These are phyloP conservation scores for Pherbina coryleti DNA, from an alignment of 2,888 invertebrate genomes.

Conservation along the genomic window DNA sequence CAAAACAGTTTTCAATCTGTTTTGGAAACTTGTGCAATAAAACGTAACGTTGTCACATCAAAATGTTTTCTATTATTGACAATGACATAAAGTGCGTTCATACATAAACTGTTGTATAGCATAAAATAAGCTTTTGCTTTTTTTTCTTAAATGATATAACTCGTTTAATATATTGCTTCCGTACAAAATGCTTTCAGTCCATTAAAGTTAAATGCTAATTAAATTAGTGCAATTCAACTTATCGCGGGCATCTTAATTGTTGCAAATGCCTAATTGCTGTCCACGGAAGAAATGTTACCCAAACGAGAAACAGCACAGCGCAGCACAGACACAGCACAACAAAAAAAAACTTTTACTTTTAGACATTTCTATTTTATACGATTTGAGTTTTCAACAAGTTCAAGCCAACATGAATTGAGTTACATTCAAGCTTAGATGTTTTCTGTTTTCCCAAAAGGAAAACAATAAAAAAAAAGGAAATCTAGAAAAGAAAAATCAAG, in stretches of 20 bases:
- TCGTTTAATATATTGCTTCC: neutral
- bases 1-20: no score
- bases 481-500: slow-evolving; percentile 13
- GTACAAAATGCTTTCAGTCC: neutral
- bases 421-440: neutral
- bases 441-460: slow-evolving; percentile 11
- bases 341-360: slow-evolving; percentile 60
- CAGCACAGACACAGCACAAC: slow-evolving; percentile 40
- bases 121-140: no score
- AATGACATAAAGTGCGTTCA: neutral
- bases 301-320: neutral
- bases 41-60: no score
- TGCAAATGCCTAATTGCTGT: slow-evolving; percentile 29
- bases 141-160: neutral
- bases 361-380: slow-evolving; percentile 44
- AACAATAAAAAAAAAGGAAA: slow-evolving; percentile 35
- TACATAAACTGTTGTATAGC: neutral
- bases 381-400: slow-evolving; percentile 57
- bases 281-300: neutral
- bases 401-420: slow-evolving; percentile 42
- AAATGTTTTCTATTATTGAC: no score
- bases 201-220: slow-evolving; percentile 17
- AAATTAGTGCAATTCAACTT: slow-evolving; percentile 28
- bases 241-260: slow-evolving; percentile 30
- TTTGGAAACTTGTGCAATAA: no score